Evolutionary conservation across 2,113 vertebrate species (phyloP), one percentile per base, ranked within the genome.

Genomic region (Semicossyphus pulcher): DNA sequence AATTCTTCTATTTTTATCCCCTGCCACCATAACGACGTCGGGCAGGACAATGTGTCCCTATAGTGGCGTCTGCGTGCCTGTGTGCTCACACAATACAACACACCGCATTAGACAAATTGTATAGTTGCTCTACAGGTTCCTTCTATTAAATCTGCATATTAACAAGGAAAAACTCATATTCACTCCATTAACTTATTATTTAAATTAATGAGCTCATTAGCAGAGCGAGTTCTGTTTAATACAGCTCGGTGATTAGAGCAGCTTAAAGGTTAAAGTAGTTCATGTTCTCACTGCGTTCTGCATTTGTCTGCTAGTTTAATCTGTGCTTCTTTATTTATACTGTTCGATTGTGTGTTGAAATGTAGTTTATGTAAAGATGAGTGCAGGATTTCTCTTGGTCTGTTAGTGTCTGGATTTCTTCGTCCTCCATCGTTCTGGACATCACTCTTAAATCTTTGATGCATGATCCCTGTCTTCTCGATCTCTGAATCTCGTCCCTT

Each of bases 161-260:
- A 54, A 63, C 12, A 23, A 42, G 37, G 37, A 28, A 36, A 70
- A 47, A 14, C 2, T 61, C 44, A 72, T 37, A 49, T 41, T 53
- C 7, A 34, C 25, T n/a, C 11, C 10, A n/a, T 64, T 39, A 52
- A 16, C 31, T n/a, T 56, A 49, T 72, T 72, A 63, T 80, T 74
- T 72, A 31, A 75, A 75, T 53, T 6, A 74, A 80, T 73, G 69
- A 54, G 16, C 49, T 80, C 34, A 72, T 65, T 77, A 80, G 32
- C 15, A 26, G 32, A 74, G 29, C 26, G 48, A 3, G 10, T 48
- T 47, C 10, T 39, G 25, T 58, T 76, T 70, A 67, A 77, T 69
- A 48, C n/a, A 67, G 69, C 32, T 1, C 11, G 28, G 14, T 47
- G 52, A 71, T 75, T 31, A 58, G 4, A 57, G 53, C 52, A 47